Conservation (phyloP, 2,113 vertebrate genomes). For the Spea multiplicata region DNA sequence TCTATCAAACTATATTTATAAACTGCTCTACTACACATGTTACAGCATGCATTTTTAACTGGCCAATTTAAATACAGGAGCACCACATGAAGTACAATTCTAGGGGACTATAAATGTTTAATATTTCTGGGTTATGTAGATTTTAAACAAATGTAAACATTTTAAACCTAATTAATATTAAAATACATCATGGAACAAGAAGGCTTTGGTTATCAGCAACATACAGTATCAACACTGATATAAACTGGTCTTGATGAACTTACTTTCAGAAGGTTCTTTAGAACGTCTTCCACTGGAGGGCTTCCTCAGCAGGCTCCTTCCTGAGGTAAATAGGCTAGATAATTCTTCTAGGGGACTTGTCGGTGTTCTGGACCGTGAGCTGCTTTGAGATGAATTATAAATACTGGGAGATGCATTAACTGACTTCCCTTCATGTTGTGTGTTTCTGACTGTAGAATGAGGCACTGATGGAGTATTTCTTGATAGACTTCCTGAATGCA, state of each 20-base stretch:
- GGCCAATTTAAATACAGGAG: too few relatives aligned
- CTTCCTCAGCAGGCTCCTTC: conserved; percentile 80
- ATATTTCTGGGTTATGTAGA: too few relatives aligned
- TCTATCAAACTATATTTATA: too few relatives aligned
- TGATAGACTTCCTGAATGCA: conserved; percentile 84
- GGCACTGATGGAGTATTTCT: conserved; percentile 86
- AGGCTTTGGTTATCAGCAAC: too few relatives aligned
- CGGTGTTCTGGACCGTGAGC: conserved; percentile 84
- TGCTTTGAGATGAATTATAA: conserved; percentile 75
- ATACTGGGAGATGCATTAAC: conserved; percentile 72
- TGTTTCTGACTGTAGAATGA: conserved; percentile 74
- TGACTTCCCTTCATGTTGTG: conserved; percentile 82
- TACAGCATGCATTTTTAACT: too few relatives aligned
- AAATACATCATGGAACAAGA: too few relatives aligned
- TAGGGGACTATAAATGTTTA: too few relatives aligned
- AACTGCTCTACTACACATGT: too few relatives aligned
- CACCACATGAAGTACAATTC: too few relatives aligned
- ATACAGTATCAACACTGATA: too few relatives aligned
- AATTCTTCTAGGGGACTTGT: conserved; percentile 91
- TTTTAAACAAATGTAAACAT: too few relatives aligned
- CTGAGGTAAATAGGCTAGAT: conserved; percentile 82
- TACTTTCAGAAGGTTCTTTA: conserved; percentile 84
- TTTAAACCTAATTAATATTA: too few relatives aligned
- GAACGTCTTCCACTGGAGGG: conserved; percentile 80
- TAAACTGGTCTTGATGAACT: conserved; percentile 54